These are phyloP conservation scores for Galbula dea DNA, from an alignment of 2,113 vertebrate species.

Conservation along the genomic window DNA sequence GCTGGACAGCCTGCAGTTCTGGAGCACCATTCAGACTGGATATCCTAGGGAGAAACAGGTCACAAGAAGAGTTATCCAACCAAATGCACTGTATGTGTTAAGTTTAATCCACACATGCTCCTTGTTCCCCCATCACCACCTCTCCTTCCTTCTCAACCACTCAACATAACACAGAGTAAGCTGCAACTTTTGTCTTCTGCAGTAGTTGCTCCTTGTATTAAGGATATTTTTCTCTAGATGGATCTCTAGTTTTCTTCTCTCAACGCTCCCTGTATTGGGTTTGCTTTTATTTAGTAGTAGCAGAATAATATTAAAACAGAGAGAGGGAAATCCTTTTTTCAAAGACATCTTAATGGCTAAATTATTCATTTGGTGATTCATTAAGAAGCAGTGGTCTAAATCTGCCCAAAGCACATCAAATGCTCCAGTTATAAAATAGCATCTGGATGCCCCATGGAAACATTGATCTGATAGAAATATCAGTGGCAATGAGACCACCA, in stretches of 20 bases:
- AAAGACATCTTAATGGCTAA: neutral
- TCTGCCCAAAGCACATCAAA: neutral
- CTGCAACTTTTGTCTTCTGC: neutral
- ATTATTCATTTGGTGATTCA: neutral
- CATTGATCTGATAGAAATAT: neutral
- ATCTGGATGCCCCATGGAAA: neutral
- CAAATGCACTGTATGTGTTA: neutral
- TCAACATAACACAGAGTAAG: neutral
- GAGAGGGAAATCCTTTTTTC: neutral
- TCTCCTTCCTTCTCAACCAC: neutral
- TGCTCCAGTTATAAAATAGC: neutral
- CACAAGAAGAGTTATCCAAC: neutral
- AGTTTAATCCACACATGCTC: neutral
- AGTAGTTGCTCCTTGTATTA: neutral
- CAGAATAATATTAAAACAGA: neutral
- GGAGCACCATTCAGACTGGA: neutral
- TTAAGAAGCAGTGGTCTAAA: neutral
- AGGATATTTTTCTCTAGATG: neutral
- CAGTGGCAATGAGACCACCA: neutral
- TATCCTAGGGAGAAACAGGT: neutral
- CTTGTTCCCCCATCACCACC: neutral
- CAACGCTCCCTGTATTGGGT: neutral
- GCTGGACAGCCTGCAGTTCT: neutral
- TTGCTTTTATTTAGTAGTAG: neutral
- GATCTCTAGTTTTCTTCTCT: neutral